These are phyloP conservation scores for Archocentrus centrarchus DNA, from an alignment of 2,113 vertebrate species.

Conservation along the genomic window DNA sequence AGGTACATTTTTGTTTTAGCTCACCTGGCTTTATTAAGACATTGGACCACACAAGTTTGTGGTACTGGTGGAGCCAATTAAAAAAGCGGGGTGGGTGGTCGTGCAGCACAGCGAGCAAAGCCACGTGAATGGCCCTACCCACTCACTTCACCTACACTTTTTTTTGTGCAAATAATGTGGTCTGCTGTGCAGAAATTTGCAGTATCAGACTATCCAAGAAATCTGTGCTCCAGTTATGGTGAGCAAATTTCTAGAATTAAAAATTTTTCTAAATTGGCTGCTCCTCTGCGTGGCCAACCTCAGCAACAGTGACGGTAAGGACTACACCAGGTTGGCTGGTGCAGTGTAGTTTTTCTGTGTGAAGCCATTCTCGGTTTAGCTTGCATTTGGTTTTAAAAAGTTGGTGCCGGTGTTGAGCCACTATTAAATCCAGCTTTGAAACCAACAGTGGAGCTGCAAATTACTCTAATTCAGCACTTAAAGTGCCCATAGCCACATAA, in stretches of 20 bases:
- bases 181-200: neutral
- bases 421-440: too few species aligned
- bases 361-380: neutral
- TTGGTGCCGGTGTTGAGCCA: neutral
- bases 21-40: neutral
- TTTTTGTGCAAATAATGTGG: neutral
- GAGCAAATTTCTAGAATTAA: neutral
- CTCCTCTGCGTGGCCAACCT: neutral
- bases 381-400: neutral
- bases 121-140: too few species aligned
- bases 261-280: rapidly evolving
- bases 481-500: neutral
- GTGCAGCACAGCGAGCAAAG: too few species aligned
- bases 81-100: too few species aligned
- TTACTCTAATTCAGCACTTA: neutral
- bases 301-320: neutral
- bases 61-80: neutral
- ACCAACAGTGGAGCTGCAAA: too few species aligned
- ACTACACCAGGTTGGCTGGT: neutral
- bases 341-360: neutral
- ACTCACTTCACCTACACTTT: neutral
- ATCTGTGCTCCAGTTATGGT: neutral
- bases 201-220: neutral
- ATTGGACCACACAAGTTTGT: neutral
- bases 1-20: neutral